Evolutionary conservation across 1,140 invertebrate genomes (phyloP).

Genomic region (Bilobella aurantiaca): DNA sequence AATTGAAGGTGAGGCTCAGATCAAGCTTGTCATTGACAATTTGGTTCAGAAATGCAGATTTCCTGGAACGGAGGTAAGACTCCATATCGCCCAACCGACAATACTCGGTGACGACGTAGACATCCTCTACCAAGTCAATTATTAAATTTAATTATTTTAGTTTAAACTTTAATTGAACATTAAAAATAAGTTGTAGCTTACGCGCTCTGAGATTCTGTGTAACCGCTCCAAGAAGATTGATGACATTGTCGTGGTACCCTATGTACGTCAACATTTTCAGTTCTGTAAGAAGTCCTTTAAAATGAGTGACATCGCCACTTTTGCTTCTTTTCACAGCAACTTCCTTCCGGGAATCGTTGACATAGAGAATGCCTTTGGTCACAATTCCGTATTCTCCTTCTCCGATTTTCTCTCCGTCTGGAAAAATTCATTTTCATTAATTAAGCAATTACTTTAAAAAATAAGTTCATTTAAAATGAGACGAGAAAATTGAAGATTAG

Average conservation of each 20-base stretch:
- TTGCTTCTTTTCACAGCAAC: constrained; percentile 23
- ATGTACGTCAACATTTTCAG: constrained; percentile 68
- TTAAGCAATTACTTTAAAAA: not conserved
- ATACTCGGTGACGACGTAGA: constrained; percentile 23
- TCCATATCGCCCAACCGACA: constrained; percentile 23
- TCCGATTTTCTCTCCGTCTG: constrained; percentile 17
- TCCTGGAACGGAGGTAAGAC: not conserved
- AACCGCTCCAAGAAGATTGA: constrained; percentile 66
- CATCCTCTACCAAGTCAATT: constrained; percentile 12
- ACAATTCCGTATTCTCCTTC: constrained; percentile 24
- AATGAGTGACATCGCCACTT: constrained; percentile 11
- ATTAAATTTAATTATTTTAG: no score
- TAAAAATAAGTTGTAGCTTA: not conserved
- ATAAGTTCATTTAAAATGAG: no score
- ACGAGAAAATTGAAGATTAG: no score
- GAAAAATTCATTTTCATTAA: not conserved
- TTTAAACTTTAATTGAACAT: not conserved
- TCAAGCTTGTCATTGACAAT: constrained; percentile 10
- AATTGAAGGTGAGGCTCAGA: constrained; percentile 2
- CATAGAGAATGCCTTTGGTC: constrained; percentile 15
- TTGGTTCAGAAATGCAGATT: not conserved
- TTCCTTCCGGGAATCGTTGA: not conserved
- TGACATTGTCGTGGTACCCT: constrained; percentile 64
- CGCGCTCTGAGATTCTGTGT: constrained; percentile 40
- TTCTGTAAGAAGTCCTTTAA: constrained; percentile 51